Evolutionary conservation across 2,113 vertebrate species (phyloP).

Genomic region (Egretta garzetta): DNA sequence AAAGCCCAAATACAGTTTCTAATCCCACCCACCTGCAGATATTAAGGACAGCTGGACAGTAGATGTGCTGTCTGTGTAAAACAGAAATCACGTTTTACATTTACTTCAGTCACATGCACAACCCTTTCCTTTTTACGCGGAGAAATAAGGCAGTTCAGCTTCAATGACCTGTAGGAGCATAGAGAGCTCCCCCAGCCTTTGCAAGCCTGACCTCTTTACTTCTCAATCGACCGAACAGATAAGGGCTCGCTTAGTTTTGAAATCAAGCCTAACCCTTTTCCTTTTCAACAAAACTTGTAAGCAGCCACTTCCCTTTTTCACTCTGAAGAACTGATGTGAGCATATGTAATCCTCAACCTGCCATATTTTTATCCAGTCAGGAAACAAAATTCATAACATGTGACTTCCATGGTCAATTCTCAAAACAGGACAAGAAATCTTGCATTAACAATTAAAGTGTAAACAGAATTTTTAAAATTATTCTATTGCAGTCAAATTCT

Average conservation of each 20-base stretch:
- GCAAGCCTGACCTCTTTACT: not conserved
- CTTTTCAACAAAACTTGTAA: not conserved
- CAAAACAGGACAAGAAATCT: not conserved
- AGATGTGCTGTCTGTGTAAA: not conserved
- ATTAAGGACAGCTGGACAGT: not conserved
- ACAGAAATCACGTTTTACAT: not conserved
- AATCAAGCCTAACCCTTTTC: not conserved
- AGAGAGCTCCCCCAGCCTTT: not conserved
- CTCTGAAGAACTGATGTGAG: not conserved
- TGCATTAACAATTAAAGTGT: not conserved
- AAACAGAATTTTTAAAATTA: not conserved
- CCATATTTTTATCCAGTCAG: not conserved
- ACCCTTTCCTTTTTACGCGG: not conserved
- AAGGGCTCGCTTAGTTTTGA: not conserved
- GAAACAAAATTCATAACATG: not conserved
- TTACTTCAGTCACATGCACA: not conserved
- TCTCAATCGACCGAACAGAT: not conserved
- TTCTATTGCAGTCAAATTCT: not conserved
- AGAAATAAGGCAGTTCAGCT: not conserved
- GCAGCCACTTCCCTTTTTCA: not conserved
- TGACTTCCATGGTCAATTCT: not conserved
- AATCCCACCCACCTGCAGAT: not conserved
- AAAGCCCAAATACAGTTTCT: not conserved
- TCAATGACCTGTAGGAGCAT: not conserved
- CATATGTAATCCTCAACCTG: not conserved